Conservation (phyloP, 1,140 invertebrate species). For the Tetramorium alpestre region DNA sequence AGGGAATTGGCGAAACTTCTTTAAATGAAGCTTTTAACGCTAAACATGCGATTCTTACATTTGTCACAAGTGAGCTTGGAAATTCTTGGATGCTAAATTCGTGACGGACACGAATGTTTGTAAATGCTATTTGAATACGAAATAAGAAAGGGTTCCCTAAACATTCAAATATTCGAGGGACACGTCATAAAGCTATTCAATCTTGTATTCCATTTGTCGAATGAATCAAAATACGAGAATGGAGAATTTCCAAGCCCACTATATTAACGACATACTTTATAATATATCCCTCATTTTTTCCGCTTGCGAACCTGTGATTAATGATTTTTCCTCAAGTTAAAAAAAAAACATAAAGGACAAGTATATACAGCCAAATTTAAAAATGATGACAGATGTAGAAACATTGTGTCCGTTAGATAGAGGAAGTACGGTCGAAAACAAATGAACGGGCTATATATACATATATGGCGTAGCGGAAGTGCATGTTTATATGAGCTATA, state of each 20-base stretch:
- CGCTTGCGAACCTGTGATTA: conserved; percentile 42
- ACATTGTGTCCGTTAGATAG: conserved; percentile 51
- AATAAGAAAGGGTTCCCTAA: background rate
- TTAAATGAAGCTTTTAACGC: conserved; percentile 3
- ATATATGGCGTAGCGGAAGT: conserved; percentile 28
- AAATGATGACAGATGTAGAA: conserved; percentile 45
- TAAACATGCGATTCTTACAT: conserved; percentile 33
- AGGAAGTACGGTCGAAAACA: conserved; percentile 42
- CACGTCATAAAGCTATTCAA: background rate
- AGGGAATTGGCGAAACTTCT: conserved; percentile 15
- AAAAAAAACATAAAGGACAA: conserved; percentile 19
- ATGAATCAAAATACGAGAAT: background rate
- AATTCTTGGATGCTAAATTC: conserved; percentile 38
- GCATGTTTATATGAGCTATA: conserved; percentile 69
- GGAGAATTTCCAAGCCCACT: conserved; percentile 56
- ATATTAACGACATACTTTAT: conserved; percentile 17
- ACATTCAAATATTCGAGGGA: background rate
- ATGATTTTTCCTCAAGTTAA: conserved; percentile 32
- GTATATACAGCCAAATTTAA: conserved; percentile 47
- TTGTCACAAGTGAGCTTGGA: conserved; percentile 43
- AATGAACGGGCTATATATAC: conserved; percentile 39
- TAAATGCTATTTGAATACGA: background rate
- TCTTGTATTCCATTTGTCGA: background rate
- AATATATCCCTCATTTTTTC: conserved; percentile 33
- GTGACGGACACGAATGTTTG: background rate